These are phyloP conservation scores for Gymnobelideus leadbeateri DNA, from an alignment of 2,113 vertebrate species.

Conservation along the genomic window DNA sequence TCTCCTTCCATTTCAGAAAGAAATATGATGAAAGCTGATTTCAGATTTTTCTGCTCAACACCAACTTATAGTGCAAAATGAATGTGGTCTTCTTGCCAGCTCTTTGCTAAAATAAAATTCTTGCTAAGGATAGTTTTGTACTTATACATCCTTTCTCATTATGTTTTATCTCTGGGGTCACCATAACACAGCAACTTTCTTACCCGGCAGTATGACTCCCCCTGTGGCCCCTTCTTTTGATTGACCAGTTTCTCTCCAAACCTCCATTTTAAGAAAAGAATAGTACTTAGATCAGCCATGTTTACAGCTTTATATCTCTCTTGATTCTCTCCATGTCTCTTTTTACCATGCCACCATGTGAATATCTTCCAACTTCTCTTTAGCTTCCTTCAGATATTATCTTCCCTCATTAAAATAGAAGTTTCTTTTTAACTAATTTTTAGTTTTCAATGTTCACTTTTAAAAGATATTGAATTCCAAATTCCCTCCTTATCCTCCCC, in stretches of 20 bases:
- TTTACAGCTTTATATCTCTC: background rate
- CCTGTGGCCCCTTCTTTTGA: background rate
- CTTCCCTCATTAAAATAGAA: background rate
- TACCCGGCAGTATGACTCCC: background rate
- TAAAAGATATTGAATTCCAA: too few relatives aligned
- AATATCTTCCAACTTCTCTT: background rate
- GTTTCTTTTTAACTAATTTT: background rate
- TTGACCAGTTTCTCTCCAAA: background rate
- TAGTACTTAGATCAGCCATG: background rate
- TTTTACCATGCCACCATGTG: background rate
- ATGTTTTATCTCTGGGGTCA: background rate
- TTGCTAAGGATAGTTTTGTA: background rate
- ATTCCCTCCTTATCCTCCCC: too few relatives aligned
- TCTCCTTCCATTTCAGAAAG: background rate
- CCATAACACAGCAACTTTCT: background rate
- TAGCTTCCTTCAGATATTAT: background rate
- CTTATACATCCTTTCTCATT: background rate
- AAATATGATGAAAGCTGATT: background rate
- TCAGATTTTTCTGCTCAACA: background rate
- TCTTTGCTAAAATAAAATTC: background rate
- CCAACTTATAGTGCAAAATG: background rate
- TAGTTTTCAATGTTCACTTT: too few relatives aligned
- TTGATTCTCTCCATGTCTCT: background rate
- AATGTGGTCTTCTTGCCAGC: background rate
- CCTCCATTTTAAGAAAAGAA: background rate